These are phyloP conservation scores for Phortica variegata DNA, from an alignment of 1,140 invertebrate species.

Conservation along the genomic window DNA sequence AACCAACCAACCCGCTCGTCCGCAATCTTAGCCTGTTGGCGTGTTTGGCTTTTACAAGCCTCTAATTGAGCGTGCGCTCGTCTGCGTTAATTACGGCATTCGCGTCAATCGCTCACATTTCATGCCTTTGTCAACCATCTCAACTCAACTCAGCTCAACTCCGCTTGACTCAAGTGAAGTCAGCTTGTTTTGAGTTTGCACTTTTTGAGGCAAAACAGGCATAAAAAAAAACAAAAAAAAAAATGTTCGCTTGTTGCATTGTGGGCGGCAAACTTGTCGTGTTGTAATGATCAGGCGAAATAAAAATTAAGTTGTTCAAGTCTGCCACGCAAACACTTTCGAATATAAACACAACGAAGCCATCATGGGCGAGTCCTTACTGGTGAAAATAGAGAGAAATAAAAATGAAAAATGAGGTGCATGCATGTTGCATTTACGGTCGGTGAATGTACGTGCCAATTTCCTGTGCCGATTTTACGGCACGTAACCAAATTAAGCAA, in stretches of 20 bases:
- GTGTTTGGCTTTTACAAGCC: neutral
- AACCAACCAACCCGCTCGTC: neutral
- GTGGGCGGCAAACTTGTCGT: too few species aligned
- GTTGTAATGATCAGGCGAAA: too few species aligned
- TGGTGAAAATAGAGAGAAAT: neutral
- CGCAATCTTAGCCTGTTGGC: neutral
- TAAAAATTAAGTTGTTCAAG: slow-evolving; percentile 12
- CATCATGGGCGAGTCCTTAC: neutral
- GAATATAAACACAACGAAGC: neutral
- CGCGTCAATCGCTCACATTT: too few species aligned
- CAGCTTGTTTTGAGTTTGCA: too few species aligned
- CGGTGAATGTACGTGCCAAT: slow-evolving; percentile 3
- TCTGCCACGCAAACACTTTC: too few species aligned
- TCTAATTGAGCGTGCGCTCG: slow-evolving; percentile 1
- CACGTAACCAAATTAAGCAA: slow-evolving; percentile 25
- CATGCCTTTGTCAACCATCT: too few species aligned
- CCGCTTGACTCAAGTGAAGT: slow-evolving; percentile 6
- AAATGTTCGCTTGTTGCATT: too few species aligned
- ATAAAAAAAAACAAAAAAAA: too few species aligned
- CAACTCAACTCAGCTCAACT: neutral
- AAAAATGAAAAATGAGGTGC: neutral
- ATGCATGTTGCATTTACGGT: neutral
- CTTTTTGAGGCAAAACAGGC: too few species aligned
- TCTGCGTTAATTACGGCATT: slow-evolving; percentile 4
- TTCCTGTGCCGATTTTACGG: slow-evolving; percentile 11